A percentile compares a stretch with the other conserved stretches of the same genome.
These are phyloP conservation scores for Trichacis sp. DNA, from an alignment of 2,888 invertebrate species.

Conservation along the genomic window DNA sequence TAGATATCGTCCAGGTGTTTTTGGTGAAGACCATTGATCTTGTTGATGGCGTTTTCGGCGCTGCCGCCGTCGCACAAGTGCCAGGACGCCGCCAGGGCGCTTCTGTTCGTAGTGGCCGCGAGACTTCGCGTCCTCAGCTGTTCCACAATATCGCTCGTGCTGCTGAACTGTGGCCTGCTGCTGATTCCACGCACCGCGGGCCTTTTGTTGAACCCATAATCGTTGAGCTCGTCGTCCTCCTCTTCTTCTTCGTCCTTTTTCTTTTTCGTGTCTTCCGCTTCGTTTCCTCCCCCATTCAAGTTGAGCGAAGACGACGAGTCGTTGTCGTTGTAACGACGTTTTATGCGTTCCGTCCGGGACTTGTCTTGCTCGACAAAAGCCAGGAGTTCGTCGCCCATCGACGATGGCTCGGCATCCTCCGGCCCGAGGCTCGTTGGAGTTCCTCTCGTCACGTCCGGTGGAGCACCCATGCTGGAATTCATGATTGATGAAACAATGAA, in stretches of 20 bases:
- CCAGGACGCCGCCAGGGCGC: conserved; percentile 45
- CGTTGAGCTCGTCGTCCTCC: conserved; percentile 92
- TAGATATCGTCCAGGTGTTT: conserved; percentile 64
- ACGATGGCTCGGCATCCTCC: conserved; percentile 51
- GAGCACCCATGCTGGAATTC: conserved; percentile 64
- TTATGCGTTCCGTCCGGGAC: conserved; percentile 83
- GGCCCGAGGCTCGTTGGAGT: conserved; percentile 72
- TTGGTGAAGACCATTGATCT: conserved; percentile 63
- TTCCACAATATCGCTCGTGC: conserved; percentile 83
- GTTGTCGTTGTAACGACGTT: conserved; percentile 74
- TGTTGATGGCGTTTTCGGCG: conserved; percentile 58
- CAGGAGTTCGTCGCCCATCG: conserved; percentile 81
- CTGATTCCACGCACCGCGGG: conserved; percentile 90
- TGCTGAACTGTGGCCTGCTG: conserved; percentile 88
- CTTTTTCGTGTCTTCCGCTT: conserved; percentile 16
- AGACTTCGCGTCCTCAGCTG: conserved; percentile 80
- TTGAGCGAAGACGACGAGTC: conserved; percentile 17
- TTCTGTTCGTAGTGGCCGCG: conserved; percentile 50
- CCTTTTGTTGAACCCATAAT: conserved; percentile 90
- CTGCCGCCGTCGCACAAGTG: conserved; percentile 47
- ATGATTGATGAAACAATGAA: too few species aligned
- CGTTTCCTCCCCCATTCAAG: too few species aligned
- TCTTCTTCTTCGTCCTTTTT: conserved; percentile 76
- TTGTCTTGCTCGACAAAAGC: conserved; percentile 89
- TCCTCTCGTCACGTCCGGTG: conserved; percentile 85